Percentiles rank a stretch among this genome's conserved stretches.
Conservation (phyloP, 2,113 vertebrate species). For the Epinephelus cyanopodus region DNA sequence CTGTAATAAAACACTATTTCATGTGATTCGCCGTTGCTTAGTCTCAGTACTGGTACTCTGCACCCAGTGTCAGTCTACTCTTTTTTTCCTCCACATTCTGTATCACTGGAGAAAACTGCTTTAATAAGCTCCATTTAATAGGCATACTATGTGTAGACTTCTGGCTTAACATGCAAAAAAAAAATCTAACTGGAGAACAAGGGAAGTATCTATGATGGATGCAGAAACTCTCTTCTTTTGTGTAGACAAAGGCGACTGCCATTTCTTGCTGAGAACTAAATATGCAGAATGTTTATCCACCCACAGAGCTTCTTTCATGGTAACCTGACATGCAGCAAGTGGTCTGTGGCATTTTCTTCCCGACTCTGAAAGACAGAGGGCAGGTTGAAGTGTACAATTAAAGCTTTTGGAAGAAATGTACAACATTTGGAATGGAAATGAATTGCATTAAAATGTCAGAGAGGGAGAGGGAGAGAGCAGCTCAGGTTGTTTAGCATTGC, state of each 20-base stretch:
- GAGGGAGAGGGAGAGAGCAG: slow-evolving; percentile 24
- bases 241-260: not conserved
- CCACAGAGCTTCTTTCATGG: slow-evolving; percentile 40
- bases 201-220: slow-evolving; percentile 3
- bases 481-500: slow-evolving; percentile 40
- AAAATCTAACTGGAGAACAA: not conserved
- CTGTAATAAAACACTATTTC: slow-evolving; percentile 24
- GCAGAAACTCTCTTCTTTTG: not conserved
- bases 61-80: slow-evolving; percentile 21
- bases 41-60: not conserved
- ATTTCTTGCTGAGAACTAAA: slow-evolving; percentile 38
- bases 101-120: slow-evolving; percentile 25
- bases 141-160: not conserved
- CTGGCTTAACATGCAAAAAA: not conserved
- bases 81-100: slow-evolving; percentile 12
- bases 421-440: slow-evolving; percentile 51
- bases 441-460: slow-evolving; percentile 65
- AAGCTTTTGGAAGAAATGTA: slow-evolving; percentile 46
- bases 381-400: slow-evolving; percentile 65
- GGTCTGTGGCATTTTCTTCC: slow-evolving; percentile 60
- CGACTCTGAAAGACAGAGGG: slow-evolving; percentile 47
- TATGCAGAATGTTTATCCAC: slow-evolving; percentile 48
- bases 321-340: slow-evolving; percentile 54
- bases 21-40: slow-evolving; percentile 34
- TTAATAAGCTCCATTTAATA: slow-evolving; percentile 17